Evolutionary conservation across 2,797 vertebrate species (phyloP), one percentile per base, ranked within the genome.

Genomic region (Ctenopoma multispine): DNA sequence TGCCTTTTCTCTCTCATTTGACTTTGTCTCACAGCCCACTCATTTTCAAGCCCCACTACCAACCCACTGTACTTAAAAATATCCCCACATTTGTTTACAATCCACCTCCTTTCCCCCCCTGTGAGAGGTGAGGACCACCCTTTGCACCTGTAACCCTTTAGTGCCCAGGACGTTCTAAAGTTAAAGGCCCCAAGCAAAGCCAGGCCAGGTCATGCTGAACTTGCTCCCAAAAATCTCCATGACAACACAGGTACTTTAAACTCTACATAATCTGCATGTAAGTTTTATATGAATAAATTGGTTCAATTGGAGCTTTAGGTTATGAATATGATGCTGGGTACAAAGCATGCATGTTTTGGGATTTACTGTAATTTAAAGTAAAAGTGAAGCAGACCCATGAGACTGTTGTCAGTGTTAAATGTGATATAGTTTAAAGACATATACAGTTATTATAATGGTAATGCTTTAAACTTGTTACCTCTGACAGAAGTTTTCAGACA

Each of bases 71-170:
- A 23, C 58, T 64, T 63, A 78, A 66, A 12, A 65, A 38, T 55
- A 66, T 58, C 81, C 78, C 49, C 55, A 61, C 86, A 66, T 80
- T 27, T 60, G 53, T 57, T 56, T 53, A 57, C 79, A 57, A 41
- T 53, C 82, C 77, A 47, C 73, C 69, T 75, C 49, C 41, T 75
- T 48, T 63, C 65, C 73, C 77, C 77, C 87, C 64, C 23, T 77
- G 84, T 93, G 91, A 82, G 87, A 93, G 89, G 90, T 92, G 89
- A 92, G 83, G 91, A 92, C 92, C 92, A 93, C 89, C 87, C 84
- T 92, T 86, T 90, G 90, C 91, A 94, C 92, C 91, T 92, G 83
- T 94, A 93, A 94, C 92, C 93, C 93, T 95, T 91, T 93, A 93
- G 90, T 93, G 92, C 92, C 92, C 83, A 92, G 91, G 92, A 83